These are phyloP conservation scores for Thereva nobilitata DNA, from an alignment of 2,888 invertebrate genomes.

Conservation along the genomic window DNA sequence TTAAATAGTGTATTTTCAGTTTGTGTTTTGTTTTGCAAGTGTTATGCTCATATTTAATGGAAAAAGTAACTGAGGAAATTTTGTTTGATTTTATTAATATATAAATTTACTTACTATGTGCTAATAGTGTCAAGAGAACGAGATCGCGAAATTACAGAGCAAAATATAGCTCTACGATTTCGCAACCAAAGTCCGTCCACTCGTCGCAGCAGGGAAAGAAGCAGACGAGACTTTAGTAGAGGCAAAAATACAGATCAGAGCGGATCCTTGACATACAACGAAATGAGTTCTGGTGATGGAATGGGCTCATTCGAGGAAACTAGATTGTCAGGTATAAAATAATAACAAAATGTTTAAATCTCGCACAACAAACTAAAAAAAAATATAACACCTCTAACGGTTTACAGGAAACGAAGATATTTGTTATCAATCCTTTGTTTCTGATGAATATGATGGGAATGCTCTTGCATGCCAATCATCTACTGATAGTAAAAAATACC, in stretches of 20 bases:
- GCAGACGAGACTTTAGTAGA: constrained; percentile 50
- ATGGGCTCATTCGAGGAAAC: constrained; percentile 54
- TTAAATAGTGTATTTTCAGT: too few species aligned
- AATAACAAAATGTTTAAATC: background rate
- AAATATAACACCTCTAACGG: too few species aligned
- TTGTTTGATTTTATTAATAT: too few species aligned
- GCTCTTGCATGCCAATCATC: constrained; percentile 43
- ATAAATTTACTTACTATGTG: background rate
- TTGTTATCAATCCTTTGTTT: constrained; percentile 56
- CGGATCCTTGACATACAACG: constrained; percentile 53
- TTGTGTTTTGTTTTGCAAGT: too few species aligned
- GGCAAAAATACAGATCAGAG: constrained; percentile 51
- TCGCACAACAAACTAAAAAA: too few species aligned
- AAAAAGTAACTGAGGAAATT: too few species aligned
- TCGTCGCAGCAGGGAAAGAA: constrained; percentile 56
- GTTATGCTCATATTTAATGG: too few species aligned
- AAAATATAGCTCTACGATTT: constrained; percentile 48
- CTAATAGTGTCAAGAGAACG: constrained; percentile 57
- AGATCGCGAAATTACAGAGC: constrained; percentile 44
- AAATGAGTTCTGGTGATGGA: constrained; percentile 44
- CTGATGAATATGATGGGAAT: constrained; percentile 54
- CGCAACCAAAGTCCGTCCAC: constrained; percentile 58
- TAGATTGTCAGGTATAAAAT: constrained; percentile 51
- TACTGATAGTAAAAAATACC: constrained; percentile 53
- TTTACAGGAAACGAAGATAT: constrained; percentile 54